Conservation (phyloP, 1,140 invertebrate genomes). For the Ips nitidus region DNA sequence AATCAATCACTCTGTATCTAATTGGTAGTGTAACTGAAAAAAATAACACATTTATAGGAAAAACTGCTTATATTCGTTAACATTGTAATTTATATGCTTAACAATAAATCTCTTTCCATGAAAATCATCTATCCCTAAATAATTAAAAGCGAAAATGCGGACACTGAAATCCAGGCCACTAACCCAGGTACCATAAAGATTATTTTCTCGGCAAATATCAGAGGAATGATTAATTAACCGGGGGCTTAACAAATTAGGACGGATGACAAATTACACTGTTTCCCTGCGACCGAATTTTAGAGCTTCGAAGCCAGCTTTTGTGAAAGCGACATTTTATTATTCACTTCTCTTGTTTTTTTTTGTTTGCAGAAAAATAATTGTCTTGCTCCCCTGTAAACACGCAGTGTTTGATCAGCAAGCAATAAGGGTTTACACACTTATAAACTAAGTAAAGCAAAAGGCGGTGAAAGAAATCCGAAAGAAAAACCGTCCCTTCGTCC, state of each 20-base stretch:
- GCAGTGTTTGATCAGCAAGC: neutral
- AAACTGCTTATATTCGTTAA: too few species aligned
- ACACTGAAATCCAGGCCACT: neutral
- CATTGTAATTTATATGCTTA: too few species aligned
- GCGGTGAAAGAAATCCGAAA: too few species aligned
- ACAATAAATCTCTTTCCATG: too few species aligned
- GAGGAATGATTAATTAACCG: neutral
- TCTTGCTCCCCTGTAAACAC: neutral
- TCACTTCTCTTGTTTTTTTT: neutral
- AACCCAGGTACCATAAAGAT: slow-evolving; percentile 1
- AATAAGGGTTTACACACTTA: neutral
- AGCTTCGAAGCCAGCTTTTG: neutral
- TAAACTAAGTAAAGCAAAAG: neutral
- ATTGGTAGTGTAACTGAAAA: too few species aligned
- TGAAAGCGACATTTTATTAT: neutral
- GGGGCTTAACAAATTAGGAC: neutral
- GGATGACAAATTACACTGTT: neutral
- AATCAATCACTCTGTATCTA: too few species aligned
- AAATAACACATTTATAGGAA: too few species aligned
- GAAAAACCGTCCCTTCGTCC: neutral
- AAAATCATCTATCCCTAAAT: too few species aligned
- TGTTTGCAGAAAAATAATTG: neutral
- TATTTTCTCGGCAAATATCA: neutral
- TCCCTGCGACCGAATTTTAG: neutral
- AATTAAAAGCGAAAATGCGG: too few species aligned